Evolutionary conservation across 2,797 vertebrate genomes (phyloP).

Genomic region (Serranus cabrilla): DNA sequence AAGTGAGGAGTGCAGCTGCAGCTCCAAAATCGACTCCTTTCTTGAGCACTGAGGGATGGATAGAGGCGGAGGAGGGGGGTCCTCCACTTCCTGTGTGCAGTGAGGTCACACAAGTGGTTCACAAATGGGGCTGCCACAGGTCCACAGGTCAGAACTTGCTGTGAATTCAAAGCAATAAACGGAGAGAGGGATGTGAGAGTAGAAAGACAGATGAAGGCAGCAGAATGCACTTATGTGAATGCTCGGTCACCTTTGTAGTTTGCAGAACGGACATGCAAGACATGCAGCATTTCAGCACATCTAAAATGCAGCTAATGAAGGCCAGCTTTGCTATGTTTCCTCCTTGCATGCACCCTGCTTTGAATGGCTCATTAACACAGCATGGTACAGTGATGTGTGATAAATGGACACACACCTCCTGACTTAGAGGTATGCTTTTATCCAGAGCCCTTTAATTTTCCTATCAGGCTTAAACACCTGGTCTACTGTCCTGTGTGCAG

Average conservation of each 20-base stretch:
- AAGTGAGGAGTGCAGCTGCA: constrained; percentile 68
- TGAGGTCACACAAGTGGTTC: constrained; percentile 34
- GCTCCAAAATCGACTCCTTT: constrained; percentile 64
- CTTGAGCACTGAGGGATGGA: constrained; percentile 46
- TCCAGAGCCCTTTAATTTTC: constrained; percentile 45
- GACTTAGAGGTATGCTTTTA: constrained; percentile 57
- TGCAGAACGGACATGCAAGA: constrained; percentile 24
- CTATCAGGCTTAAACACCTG: constrained; percentile 32
- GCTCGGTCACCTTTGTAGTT: constrained; percentile 1
- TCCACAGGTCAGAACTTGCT: constrained; percentile 11
- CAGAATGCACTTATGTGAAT: not conserved
- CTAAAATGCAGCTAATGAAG: constrained; percentile 20
- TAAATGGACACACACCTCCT: constrained; percentile 39
- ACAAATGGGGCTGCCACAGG: constrained; percentile 19
- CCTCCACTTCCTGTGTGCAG: constrained; percentile 62
- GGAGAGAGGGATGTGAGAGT: not conserved
- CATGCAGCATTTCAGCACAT: constrained; percentile 49
- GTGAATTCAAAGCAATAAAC: not conserved
- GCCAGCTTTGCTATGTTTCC: constrained; percentile 12
- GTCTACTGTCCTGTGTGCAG: constrained; percentile 6
- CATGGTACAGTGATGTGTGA: constrained; percentile 25
- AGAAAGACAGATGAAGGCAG: not conserved
- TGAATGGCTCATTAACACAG: constrained; percentile 61
- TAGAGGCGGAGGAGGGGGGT: constrained; percentile 13
- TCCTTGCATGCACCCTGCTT: constrained; percentile 36